Percentiles rank a stretch among this genome's conserved stretches.
These are phyloP conservation scores for Ephestia elutella DNA, from an alignment of 1,140 invertebrate species.

Conservation along the genomic window DNA sequence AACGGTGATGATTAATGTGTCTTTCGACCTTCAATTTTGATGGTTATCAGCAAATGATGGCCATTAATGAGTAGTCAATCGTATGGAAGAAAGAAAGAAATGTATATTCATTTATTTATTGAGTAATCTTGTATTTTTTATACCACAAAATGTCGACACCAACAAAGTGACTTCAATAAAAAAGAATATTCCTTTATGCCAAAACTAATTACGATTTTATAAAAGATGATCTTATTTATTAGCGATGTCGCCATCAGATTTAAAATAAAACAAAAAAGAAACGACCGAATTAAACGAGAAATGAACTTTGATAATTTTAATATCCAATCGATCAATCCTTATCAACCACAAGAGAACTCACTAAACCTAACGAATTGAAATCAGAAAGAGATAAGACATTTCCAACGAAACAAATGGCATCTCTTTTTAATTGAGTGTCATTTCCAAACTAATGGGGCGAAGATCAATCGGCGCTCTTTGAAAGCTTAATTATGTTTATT, in stretches of 20 bases:
- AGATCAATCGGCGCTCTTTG: conserved; percentile 57
- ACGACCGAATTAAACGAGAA: background rate
- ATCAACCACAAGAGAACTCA: conserved; percentile 11
- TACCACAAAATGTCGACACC: too few species aligned
- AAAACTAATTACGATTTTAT: too few species aligned
- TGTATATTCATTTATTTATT: too few species aligned
- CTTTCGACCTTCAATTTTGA: background rate
- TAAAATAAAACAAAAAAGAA: too few species aligned
- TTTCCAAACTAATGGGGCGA: conserved; percentile 45
- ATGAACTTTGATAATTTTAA: background rate
- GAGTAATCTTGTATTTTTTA: too few species aligned
- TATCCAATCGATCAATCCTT: conserved; percentile 8
- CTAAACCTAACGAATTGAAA: conserved; percentile 7
- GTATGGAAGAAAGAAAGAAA: too few species aligned
- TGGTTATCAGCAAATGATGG: background rate
- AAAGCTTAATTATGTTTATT: conserved; percentile 68
- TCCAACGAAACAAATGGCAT: conserved; percentile 36
- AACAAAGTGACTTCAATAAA: too few species aligned
- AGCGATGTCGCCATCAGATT: too few species aligned
- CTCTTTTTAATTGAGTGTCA: conserved; percentile 55
- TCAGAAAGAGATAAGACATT: conserved; percentile 6
- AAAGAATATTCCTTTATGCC: too few species aligned
- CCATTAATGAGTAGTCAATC: background rate
- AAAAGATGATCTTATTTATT: too few species aligned
- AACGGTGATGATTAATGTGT: background rate